Conservation (phyloP, 1,140 invertebrate genomes). For the Cotesia vestalis region DNA sequence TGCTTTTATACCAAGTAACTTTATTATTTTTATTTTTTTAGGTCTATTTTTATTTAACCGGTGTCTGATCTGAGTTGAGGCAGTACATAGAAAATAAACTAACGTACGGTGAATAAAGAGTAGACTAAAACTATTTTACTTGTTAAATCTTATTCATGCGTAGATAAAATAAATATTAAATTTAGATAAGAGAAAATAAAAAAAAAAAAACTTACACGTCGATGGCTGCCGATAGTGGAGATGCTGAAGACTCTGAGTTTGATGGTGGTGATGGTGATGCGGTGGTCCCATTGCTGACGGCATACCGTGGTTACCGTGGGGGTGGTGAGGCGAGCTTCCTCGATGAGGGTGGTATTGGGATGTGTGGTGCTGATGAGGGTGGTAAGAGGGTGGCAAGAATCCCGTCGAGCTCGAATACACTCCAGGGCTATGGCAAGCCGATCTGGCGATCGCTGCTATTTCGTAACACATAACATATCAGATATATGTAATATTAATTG, state of each 20-base stretch:
- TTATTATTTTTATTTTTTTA: constrained; percentile 29
- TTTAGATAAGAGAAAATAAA: constrained; percentile 20
- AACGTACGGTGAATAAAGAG: background rate
- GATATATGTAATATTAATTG: constrained; percentile 10
- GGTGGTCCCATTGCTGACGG: constrained; percentile 62
- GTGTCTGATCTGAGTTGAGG: too few species aligned
- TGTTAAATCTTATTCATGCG: too few species aligned
- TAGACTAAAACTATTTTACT: too few species aligned
- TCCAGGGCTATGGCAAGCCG: constrained; percentile 68
- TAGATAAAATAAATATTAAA: constrained; percentile 8
- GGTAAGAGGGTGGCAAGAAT: constrained; percentile 60
- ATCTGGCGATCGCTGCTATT: constrained; percentile 62
- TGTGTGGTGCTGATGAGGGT: constrained; percentile 60
- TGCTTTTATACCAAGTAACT: constrained; percentile 49
- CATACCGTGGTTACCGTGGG: constrained; percentile 58
- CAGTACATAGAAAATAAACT: constrained; percentile 8
- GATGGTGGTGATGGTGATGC: constrained; percentile 63
- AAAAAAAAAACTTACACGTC: constrained; percentile 55
- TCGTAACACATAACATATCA: constrained; percentile 26
- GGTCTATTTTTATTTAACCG: too few species aligned
- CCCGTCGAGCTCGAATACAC: constrained; percentile 56
- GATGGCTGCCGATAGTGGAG: constrained; percentile 63
- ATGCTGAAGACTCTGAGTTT: constrained; percentile 61
- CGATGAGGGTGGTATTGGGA: constrained; percentile 62
- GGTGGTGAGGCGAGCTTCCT: constrained; percentile 61